Percentiles rank a stretch among this genome's conserved stretches.
Evolutionary conservation across 2,888 invertebrate genomes (phyloP).

Genomic region (Bedellia somnulentella): DNA sequence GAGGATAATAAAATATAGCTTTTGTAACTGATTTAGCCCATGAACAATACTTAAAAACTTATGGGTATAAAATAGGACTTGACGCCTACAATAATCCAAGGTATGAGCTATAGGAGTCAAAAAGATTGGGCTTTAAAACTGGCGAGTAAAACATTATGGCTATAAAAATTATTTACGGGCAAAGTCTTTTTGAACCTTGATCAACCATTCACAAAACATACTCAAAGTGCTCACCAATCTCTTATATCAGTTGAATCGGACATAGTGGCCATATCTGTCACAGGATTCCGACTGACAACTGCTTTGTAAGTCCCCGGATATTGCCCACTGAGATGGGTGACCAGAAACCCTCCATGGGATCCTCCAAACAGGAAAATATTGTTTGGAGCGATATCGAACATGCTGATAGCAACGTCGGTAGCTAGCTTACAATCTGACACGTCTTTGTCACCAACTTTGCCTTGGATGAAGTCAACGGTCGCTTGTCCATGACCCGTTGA

Average conservation of each 20-base stretch:
- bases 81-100: no score
- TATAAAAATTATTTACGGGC: no score
- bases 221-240: slow-evolving; percentile 72
- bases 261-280: slow-evolving; percentile 77
- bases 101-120: no score
- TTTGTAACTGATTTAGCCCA: no score
- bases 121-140: no score
- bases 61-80: no score
- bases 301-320: slow-evolving; percentile 75
- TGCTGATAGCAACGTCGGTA: slow-evolving; percentile 57
- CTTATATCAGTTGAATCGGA: slow-evolving; percentile 76
- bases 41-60: no score
- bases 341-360: slow-evolving; percentile 90
- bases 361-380: slow-evolving; percentile 76
- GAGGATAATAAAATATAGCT: no score
- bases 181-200: no score
- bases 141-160: no score
- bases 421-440: slow-evolving; percentile 77
- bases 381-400: slow-evolving; percentile 59
- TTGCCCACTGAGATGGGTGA: slow-evolving; percentile 80
- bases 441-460: slow-evolving; percentile 75
- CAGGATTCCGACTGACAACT: slow-evolving; percentile 80
- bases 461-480: slow-evolving; percentile 69
- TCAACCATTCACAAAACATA: no score
- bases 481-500: slow-evolving; percentile 78